Evolutionary conservation across 2,888 invertebrate genomes (phyloP).

Genomic region (Tinea pellionella): DNA sequence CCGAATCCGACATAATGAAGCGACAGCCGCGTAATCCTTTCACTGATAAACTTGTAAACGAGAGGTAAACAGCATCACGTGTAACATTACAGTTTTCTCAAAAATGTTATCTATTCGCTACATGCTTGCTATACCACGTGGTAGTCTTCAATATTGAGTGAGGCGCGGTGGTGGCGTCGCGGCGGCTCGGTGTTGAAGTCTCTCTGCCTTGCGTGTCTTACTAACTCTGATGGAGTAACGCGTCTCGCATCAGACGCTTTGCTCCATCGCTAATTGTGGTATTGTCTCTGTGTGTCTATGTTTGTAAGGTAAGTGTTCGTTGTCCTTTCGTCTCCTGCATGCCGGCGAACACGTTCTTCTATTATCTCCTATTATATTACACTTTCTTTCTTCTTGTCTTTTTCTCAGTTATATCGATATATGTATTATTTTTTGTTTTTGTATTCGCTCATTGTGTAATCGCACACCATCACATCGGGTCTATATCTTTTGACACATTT

Average conservation of each 20-base stretch:
- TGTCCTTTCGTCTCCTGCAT: conserved; percentile 57
- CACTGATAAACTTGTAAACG: conserved; percentile 98
- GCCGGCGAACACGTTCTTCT: conserved; percentile 21
- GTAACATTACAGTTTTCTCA: conserved; percentile 12
- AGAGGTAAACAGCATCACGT: conserved; percentile 75
- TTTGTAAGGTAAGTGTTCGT: conserved; percentile 54
- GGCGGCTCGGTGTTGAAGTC: conserved; percentile 52
- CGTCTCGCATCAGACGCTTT: conserved; percentile 37
- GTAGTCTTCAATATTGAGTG: conserved; percentile 43
- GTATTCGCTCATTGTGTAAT: neutral
- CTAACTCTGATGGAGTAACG: conserved; percentile 52
- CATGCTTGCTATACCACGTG: conserved; percentile 53
- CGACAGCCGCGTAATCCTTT: conserved; percentile 97
- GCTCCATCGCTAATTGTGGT: conserved; percentile 46
- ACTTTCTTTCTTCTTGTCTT: conserved; percentile 4
- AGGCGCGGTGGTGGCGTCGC: conserved; percentile 41
- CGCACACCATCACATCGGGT: conserved; percentile 7
- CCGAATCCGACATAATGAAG: conserved; percentile 99
- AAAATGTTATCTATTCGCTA: conserved; percentile 53
- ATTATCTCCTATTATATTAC: conserved; percentile 4
- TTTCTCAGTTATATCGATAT: neutral
- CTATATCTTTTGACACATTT: neutral
- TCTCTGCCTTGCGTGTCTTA: conserved; percentile 59
- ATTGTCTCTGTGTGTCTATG: conserved; percentile 28
- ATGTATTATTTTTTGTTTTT: neutral